Evolutionary conservation across 2,888 invertebrate species (phyloP), one percentile per base, ranked within the genome.

Genomic region (Caenorhabditis plicata): DNA sequence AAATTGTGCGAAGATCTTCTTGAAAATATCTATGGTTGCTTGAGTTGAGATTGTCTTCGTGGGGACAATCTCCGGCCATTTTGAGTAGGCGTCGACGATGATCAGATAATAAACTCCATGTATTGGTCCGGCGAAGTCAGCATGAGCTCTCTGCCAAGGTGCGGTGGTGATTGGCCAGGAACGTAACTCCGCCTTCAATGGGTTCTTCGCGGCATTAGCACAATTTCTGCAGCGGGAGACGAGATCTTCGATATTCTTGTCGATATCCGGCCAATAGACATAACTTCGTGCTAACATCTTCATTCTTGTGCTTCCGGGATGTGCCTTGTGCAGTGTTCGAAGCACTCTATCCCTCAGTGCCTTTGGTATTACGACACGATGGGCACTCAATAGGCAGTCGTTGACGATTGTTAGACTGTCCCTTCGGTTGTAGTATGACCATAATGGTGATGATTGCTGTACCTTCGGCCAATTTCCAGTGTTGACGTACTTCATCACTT

Each of bases 81-180:
- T 84, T 0, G 82, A 81, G 58, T 73, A 76, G 9, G 81, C 72
- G 60, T 83, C 83, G 3, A 81, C 76, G 7, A 83, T 62, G 15
- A 83, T 63, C 4, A 82, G 53, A 26, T 80, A 73, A 69, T 73
- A 75, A 8, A 51, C 52, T 9, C 70, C 75, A 5, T 72, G 36
- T 32, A 81, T 57, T 25, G 81, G 82, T 9, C 82, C 83, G 13
- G 82, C 81, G 71, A 81, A 83, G 65, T 84, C 83, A 15, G 82
- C 69, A 68, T 84, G 83, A 4, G 83, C 60, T 17, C 83, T 67
- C 49, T 81, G 70, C 80, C 81, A 81, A 11, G 77, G 74, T 44
- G 67, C 55, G 5, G 51, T 61, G 22, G 81, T 68, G 27, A 32
- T 60, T 20, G 65, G 52, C 80, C 80, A 80, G n/a, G 77, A 65